Percentiles rank a stretch among this genome's conserved stretches.
Evolutionary conservation across 1,140 invertebrate genomes (phyloP).

Genomic region (Aphis gossypii): DNA sequence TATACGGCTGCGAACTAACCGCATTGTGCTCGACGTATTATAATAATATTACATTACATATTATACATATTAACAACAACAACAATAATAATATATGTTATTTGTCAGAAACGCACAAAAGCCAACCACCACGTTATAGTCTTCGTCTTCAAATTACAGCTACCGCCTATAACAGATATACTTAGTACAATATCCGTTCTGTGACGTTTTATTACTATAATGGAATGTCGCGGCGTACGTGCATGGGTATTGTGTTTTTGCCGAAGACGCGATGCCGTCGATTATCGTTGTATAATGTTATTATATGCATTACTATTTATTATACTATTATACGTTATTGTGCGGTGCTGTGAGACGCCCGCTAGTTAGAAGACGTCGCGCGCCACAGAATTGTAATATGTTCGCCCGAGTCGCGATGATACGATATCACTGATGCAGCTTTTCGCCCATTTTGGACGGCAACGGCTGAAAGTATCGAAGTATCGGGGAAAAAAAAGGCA

Average conservation of each 20-base stretch:
- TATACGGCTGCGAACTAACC: too few species aligned
- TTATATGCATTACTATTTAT: background rate
- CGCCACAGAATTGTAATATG: background rate
- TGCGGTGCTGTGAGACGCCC: background rate
- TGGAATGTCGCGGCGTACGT: background rate
- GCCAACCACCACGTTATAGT: background rate
- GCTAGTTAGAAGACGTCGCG: background rate
- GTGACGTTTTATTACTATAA: background rate
- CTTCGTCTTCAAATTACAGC: background rate
- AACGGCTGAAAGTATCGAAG: background rate
- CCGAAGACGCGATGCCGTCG: background rate
- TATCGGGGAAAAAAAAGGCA: background rate
- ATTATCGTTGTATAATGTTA: background rate
- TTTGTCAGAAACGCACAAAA: constrained; percentile 6
- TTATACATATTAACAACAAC: background rate
- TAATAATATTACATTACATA: background rate
- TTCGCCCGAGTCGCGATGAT: background rate
- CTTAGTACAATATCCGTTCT: background rate
- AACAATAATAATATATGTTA: background rate
- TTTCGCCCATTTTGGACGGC: background rate
- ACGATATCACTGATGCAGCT: background rate
- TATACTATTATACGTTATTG: background rate
- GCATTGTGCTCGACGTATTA: background rate
- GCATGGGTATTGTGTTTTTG: background rate
- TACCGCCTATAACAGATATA: too few species aligned